Percentiles rank a stretch among this genome's conserved stretches.
Conservation (phyloP, 2,797 vertebrate genomes). For the Alca torda region DNA sequence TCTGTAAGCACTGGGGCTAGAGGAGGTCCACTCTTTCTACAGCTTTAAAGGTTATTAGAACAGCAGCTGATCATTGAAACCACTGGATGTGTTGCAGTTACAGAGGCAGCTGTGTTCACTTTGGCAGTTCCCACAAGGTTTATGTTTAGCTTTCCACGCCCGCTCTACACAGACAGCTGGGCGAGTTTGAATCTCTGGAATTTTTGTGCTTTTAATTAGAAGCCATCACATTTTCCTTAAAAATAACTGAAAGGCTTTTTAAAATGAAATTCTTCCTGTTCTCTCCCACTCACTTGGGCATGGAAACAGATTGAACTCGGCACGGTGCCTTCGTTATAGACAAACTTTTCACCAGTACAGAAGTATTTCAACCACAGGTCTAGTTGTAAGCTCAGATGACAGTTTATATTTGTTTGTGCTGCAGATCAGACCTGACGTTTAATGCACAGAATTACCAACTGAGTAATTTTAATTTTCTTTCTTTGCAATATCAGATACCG, state of each 20-base stretch:
- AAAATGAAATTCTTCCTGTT: not conserved
- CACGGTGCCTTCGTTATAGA: not conserved
- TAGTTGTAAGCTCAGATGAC: not conserved
- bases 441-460: not conserved
- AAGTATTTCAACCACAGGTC: not conserved
- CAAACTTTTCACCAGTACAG: not conserved
- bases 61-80: not conserved
- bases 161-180: not conserved
- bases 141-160: not conserved
- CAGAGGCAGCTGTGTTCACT: not conserved
- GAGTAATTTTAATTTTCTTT: not conserved
- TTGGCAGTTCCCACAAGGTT: not conserved
- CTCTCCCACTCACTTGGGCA: not conserved
- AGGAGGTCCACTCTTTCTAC: not conserved
- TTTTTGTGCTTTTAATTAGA: not conserved
- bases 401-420: not conserved
- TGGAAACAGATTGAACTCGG: not conserved
- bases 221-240: not conserved
- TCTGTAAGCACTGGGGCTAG: not conserved
- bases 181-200: not conserved
- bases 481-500: not conserved
- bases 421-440: not conserved
- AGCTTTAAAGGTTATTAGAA: not conserved
- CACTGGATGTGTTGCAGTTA: not conserved
- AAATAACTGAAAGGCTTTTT: not conserved